Base-by-base conservation (phyloP, 37 sponge, comb jelly and placozoan genomes). In the Amphimedon queenslandica region DNA sequence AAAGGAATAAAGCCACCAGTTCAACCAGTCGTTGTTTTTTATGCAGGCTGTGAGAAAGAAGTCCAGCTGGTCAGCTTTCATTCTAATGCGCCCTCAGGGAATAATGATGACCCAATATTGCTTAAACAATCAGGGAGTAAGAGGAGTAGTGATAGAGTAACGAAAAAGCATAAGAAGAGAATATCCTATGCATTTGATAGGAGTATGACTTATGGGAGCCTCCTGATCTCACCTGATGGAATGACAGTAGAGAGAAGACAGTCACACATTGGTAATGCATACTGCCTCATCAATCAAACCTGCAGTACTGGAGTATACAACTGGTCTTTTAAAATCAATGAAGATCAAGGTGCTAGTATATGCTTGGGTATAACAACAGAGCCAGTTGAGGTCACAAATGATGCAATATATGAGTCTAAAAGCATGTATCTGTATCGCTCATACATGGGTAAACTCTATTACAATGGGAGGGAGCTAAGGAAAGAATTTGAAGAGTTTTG, bases 31-130 rank as follows among this genome's bases (percentile, higher is more conserved):
- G 61, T 85, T 18, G 77, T 67, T 39, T 73, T 77, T 31, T 85
- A 85, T 78, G 85, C 85, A 39, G 53, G 67, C 27, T 78, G 78
- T 67, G 85, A 85, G 55, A 85, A 85, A 42, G 70, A 57, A 25
- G 63, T 85, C 0, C 61, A 68, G 42, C 39, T 85, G 6, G 37
- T 71, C 5, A 25, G 65, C 18, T 84, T 41, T 65, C 20, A 4
- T 28, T 30, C 63, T 2, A 51, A 42, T 3, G 33, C 5, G 1
- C 21, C 33, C 36, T 28, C 51, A 29, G 31, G 3, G 30, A 42
- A 40, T 11, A 2, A 27, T 42, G 11, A 1, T 42, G 13, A 20
- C 24, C 66, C 65, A 3, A 24, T 27, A 27, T 31, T 43, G 21
- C 75, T 18, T 24, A 2, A 6, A 1, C 28, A 34, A 29, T 25